phyloP scores from a whole-genome alignment of 2,113 vertebrate species.

The Plotosus lineatus region DNA sequence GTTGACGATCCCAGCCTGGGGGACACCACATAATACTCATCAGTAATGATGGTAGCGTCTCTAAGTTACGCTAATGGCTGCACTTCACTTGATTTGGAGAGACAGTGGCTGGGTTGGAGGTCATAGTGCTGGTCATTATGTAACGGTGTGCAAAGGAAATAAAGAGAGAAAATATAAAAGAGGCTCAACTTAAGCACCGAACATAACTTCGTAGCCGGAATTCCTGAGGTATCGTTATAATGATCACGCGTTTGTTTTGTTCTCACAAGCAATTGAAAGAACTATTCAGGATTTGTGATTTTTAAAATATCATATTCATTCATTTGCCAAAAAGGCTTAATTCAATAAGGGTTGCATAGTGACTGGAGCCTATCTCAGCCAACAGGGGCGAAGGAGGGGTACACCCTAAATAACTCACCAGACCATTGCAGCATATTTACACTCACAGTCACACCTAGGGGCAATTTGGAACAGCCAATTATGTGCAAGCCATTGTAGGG shows the following conservation, averaged over 20 bases:
- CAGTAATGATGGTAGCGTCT: slow-evolving; percentile 46
- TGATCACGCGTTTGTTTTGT: neutral
- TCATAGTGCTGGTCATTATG: slow-evolving; percentile 20
- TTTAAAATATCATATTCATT: too few species aligned
- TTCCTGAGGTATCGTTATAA: neutral
- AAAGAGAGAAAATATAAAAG: neutral
- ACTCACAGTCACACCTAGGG: too few species aligned
- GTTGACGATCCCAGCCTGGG: slow-evolving; percentile 31
- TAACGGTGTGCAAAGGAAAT: neutral
- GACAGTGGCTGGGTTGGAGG: slow-evolving; percentile 43
- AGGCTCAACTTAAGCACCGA: neutral
- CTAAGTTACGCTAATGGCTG: slow-evolving; percentile 48
- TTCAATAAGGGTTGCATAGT: too few species aligned
- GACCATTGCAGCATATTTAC: too few species aligned
- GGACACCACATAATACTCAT: slow-evolving; percentile 42
- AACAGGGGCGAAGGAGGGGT: too few species aligned
- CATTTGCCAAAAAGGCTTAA: too few species aligned
- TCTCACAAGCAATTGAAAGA: neutral
- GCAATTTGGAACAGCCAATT: too few species aligned
- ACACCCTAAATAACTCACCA: too few species aligned
- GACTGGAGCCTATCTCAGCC: too few species aligned
- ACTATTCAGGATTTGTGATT: neutral
- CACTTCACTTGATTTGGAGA: slow-evolving; percentile 36
- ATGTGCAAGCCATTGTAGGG: too few species aligned
- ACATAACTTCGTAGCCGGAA: too few species aligned